Percentiles rank a stretch among this genome's conserved stretches.
Conservation (phyloP, 2,113 vertebrate species). For the Corythornis vintsioides region DNA sequence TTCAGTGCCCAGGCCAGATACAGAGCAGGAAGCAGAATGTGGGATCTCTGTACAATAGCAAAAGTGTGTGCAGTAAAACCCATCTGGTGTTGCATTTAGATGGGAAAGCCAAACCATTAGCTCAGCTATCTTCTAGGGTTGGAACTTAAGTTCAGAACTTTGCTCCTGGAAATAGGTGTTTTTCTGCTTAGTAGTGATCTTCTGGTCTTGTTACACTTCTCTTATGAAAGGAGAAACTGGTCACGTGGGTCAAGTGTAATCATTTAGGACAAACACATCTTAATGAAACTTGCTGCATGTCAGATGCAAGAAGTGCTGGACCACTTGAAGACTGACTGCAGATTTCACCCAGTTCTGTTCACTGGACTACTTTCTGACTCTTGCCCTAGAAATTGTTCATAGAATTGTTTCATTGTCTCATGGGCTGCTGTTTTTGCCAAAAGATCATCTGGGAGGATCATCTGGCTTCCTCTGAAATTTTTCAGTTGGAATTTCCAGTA, state of each 20-base stretch:
- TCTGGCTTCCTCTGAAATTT: background rate
- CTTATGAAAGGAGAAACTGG: background rate
- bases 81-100: background rate
- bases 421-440: background rate
- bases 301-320: background rate
- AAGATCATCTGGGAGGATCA: background rate
- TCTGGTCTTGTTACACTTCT: background rate
- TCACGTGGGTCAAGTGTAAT: background rate
- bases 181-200: background rate
- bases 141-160: background rate
- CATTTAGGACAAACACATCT: background rate
- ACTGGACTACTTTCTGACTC: background rate
- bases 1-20: background rate
- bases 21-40: background rate
- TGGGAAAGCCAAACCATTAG: background rate
- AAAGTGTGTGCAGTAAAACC: background rate
- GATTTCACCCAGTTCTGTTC: background rate
- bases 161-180: background rate
- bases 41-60: background rate
- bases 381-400: background rate
- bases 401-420: background rate
- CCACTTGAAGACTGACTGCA: background rate
- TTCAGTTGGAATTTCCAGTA: background rate
- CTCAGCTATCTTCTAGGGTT: background rate
- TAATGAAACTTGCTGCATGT: background rate